These are phyloP conservation scores for Hyaena hyaena DNA, from an alignment of 2,113 vertebrate species.

Conservation along the genomic window DNA sequence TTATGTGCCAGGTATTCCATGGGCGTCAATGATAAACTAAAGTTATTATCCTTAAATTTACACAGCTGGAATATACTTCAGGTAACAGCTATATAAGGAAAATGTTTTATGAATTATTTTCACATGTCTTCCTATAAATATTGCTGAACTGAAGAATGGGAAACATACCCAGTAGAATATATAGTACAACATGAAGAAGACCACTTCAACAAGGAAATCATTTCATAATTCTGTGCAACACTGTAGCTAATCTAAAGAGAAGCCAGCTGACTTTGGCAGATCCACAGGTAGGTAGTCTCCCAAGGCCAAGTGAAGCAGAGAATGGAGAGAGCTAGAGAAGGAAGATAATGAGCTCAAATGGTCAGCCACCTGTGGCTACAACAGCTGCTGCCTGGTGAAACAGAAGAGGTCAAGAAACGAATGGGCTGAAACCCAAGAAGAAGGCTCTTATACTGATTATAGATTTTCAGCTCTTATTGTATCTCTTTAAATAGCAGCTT, in stretches of 20 bases:
- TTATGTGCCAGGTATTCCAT: neutral
- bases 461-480: neutral
- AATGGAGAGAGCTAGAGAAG: neutral
- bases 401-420: neutral
- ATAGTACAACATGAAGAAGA: neutral
- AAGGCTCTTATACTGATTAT: neutral
- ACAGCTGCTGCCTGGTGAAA: neutral
- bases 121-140: neutral
- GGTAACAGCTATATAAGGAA: neutral
- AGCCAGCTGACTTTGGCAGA: neutral
- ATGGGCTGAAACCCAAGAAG: neutral
- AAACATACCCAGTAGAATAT: neutral
- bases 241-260: neutral
- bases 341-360: neutral
- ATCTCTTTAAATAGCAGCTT: constrained; percentile 32
- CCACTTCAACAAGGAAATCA: neutral
- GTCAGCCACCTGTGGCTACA: neutral
- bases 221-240: neutral
- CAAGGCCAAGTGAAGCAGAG: neutral
- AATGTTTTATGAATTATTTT: constrained; percentile 11
- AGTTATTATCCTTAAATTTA: neutral
- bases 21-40: neutral
- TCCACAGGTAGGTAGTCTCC: neutral
- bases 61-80: neutral
- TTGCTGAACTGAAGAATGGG: neutral